Evolutionary conservation across 2,797 vertebrate species (phyloP).

Genomic region (Orientallactaga sibirica): DNA sequence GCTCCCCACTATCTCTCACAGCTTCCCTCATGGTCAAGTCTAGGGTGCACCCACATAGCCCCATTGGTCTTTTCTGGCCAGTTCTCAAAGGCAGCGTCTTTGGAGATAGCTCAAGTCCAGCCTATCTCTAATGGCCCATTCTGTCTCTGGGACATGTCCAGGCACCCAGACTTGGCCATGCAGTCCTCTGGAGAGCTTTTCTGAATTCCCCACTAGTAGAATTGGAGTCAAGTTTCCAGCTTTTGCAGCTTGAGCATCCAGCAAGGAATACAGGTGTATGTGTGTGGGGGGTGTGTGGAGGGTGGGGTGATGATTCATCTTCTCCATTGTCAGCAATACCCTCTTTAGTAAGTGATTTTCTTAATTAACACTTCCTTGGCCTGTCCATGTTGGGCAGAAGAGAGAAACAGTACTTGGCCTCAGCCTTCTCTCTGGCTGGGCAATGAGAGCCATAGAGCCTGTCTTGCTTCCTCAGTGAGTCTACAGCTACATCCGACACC

Average conservation of each 20-base stretch:
- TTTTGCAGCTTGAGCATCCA: not conserved
- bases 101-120: not conserved
- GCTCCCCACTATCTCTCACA: not conserved
- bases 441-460: not conserved
- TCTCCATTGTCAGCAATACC: not conserved
- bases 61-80: not conserved
- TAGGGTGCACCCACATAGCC: fast-evolving
- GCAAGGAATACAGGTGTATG: not conserved
- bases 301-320: not conserved
- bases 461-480: not conserved
- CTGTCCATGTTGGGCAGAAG: not conserved
- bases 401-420: not conserved
- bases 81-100: not conserved
- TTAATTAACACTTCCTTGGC: not conserved
- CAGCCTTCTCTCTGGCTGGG: not conserved
- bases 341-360: conserved; percentile 20
- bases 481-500: not conserved
- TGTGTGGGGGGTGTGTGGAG: too few relatives aligned
- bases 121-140: not conserved
- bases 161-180: not conserved
- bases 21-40: not conserved
- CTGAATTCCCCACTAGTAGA: not conserved
- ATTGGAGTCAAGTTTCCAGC: not conserved
- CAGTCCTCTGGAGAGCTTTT: not conserved
- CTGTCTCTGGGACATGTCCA: not conserved